Percentiles rank a stretch among this genome's conserved stretches.
Conservation (phyloP, 1,140 invertebrate genomes). For the Brachionus paranguensis region DNA sequence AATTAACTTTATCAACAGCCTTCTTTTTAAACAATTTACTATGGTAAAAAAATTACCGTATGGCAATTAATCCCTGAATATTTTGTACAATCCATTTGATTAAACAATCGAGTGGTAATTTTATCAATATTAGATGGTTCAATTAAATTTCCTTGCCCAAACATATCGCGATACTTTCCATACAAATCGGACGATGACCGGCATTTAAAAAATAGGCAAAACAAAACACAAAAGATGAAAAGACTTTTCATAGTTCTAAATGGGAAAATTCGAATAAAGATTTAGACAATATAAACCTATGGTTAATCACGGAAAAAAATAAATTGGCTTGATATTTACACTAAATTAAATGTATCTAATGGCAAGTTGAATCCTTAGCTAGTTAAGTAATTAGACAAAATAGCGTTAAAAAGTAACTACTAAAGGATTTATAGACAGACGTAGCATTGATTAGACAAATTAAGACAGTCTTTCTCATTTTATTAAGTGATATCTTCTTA, state of each 20-base stretch:
- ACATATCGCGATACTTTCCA: not conserved
- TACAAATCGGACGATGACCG: not conserved
- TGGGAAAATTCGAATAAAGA: not conserved
- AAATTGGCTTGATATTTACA: constrained; percentile 23
- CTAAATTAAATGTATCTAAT: constrained; percentile 5
- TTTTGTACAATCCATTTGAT: constrained; percentile 2
- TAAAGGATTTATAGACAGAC: not conserved
- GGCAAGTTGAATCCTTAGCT: not conserved
- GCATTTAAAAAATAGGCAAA: not conserved
- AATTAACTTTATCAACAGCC: not conserved
- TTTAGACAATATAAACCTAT: not conserved
- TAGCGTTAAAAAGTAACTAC: not conserved
- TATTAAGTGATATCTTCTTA: not conserved
- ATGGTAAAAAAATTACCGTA: not conserved
- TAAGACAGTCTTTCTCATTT: not conserved
- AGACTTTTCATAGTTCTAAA: not conserved
- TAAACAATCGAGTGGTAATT: constrained; percentile 6
- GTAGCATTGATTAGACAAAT: not conserved
- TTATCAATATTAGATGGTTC: not conserved
- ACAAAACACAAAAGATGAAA: not conserved
- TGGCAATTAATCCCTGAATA: not conserved
- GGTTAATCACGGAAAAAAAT: constrained; percentile 6
- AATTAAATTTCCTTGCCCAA: not conserved
- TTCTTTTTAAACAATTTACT: not conserved
- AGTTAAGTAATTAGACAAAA: not conserved